Base-by-base conservation (phyloP, 2,888 invertebrate species). In the Asteroscopus sphinx region DNA sequence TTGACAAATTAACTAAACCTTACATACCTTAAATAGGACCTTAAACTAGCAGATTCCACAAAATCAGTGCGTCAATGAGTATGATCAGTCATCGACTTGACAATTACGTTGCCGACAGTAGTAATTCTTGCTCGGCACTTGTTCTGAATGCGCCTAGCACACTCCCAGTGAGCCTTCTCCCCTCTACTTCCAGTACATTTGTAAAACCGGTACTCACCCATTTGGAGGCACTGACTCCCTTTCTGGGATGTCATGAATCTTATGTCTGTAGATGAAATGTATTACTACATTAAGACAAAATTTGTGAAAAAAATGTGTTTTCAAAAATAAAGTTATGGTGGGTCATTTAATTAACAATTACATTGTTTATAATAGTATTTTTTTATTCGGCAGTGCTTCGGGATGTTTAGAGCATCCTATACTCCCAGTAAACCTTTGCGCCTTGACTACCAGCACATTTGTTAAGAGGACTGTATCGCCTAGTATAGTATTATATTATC, bases 391-490 rank as follows among this genome's bases (percentile, higher is more conserved):
- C 64, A 65, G 16, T 65, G 60, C n/a, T 48, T 30, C 0, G 25
- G 45, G 9, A 58, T 25, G 13, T 41, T n/a, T n/a, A n/a, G n/a
- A n/a, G 45, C 15, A 30, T 35, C 3, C 13, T n/a, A 47, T 81
- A 86, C 7, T 73, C 57, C 80, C 84, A 86, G 2, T 67, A 67
- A 0, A 60, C 56, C 17, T 59, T 73, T 1, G 65, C 17, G 1
- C 66, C 74, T 25, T 45, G 73, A 40, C 73, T 78, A 12, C 73
- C 59, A 25, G 60, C 55, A 54, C 73, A 73, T 39, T 54, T 76
- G 42, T 82, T 82, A 51, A 73, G 46, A 0, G 70, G 66, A 6
- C 47, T 62, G 2, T 66, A 70, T 1, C 52, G 66, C n/a, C n/a
- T n/a, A n/a, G n/a, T n/a, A n/a, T n/a, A n/a, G n/a, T n/a, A n/a